Base-by-base conservation (phyloP, 2,797 vertebrate genomes). In the Taeniopygia guttata region DNA sequence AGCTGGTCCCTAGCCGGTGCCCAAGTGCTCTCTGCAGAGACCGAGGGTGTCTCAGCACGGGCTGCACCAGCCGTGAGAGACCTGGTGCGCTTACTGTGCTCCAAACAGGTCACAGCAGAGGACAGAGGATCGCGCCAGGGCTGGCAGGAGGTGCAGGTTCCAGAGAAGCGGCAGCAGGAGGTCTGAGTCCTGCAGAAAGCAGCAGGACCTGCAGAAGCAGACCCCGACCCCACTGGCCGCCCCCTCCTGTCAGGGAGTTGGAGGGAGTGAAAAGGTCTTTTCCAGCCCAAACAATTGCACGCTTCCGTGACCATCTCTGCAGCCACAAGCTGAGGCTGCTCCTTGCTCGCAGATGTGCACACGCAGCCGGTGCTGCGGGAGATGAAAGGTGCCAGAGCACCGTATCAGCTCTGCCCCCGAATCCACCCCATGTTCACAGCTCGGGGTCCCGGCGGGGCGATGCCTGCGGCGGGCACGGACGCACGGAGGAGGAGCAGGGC, bases 341-440 rank as follows among this genome's bases (percentile, higher is more conserved):
- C 13, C 67, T 43, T 4, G 29, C 66, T 34, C 23, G 0, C 0
- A 7, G 75, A 7, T 21, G 59, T 10, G 56, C 63, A 2, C 36
- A 7, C 51, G 7, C 23, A 10, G 48, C 13, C 80, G 0, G 34
- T 1, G 16, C 11, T 2, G 17, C 38, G 7, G 16, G 51, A n/a
- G 59, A 12, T 6, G 34, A 4, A 30, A 58, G 23, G 38, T 38
- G 3, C 62, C 66, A 0, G 0, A 1, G 49, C 10, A 1, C n/a
- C 3, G 34, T 4, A 46, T 9, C n/a, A 3, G 87, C 59, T 49
- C 26, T 89, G 82, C n/a, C 84, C 84, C 69, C 26, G 18, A 0
- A 25, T 23, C 36, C 79, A 40, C 74, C 84, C 70, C 14, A 2
- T 2, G 46, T 6, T 72, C 70, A 6, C 56, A 7, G 59, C 85